A percentile compares a stretch with the other conserved stretches of the same genome.
Evolutionary conservation across 2,888 invertebrate species (phyloP).

Genomic region (Phasia obesa): DNA sequence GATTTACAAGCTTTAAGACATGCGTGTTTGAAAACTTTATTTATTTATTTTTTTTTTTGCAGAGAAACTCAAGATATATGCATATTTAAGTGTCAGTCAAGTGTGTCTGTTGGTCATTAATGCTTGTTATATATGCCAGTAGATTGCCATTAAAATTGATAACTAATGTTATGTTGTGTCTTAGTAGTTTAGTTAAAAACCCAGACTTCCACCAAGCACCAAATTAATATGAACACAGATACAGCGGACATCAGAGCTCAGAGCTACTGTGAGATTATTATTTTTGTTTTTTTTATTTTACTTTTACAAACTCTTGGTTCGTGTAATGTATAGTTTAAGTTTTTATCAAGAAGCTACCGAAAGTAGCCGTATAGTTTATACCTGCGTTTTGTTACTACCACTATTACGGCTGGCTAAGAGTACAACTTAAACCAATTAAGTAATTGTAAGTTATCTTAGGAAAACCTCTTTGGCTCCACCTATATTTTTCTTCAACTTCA

Average conservation of each 20-base stretch:
- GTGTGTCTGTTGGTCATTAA: constrained; percentile 47
- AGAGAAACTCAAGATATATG: neutral
- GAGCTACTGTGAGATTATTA: constrained; percentile 44
- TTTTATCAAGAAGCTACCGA: neutral
- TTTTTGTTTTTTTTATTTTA: constrained; percentile 20
- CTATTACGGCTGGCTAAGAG: constrained; percentile 15
- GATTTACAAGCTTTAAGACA: constrained; percentile 3
- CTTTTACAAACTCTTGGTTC: constrained; percentile 24
- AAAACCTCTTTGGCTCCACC: constrained; percentile 61
- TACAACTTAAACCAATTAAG: constrained; percentile 61
- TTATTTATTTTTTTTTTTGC: neutral
- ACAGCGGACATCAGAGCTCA: constrained; percentile 9
- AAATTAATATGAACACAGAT: constrained; percentile 21
- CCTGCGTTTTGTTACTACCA: neutral
- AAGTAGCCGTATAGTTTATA: constrained; percentile 9
- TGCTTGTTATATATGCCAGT: constrained; percentile 33
- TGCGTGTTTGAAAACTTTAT: constrained; percentile 12
- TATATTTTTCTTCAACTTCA: constrained; percentile 13
- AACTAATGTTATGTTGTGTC: constrained; percentile 55
- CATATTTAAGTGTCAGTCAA: constrained; percentile 39
- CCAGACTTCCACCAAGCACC: neutral
- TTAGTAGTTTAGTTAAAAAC: constrained; percentile 55
- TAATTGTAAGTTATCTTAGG: constrained; percentile 69
- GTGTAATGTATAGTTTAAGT: neutral
- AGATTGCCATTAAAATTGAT: constrained; percentile 66